phyloP scores from a whole-genome alignment of 2,888 invertebrate genomes.

The Adela reaumurella region DNA sequence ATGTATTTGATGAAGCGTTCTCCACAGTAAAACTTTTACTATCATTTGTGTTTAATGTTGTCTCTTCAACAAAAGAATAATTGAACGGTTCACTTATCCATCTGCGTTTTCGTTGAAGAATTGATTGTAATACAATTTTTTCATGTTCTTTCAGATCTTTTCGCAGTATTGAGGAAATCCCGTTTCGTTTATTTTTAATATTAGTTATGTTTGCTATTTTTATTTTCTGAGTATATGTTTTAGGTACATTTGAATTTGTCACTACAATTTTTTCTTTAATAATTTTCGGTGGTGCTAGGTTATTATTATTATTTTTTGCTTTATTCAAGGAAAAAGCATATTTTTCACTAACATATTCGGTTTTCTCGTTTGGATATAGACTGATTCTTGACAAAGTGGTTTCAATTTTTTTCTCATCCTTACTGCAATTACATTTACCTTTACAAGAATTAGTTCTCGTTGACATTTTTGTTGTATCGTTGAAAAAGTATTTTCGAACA shows the following conservation, averaged over 20 bases:
- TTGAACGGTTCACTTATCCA: too few species aligned
- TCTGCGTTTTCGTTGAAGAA: too few species aligned
- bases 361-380: too few species aligned
- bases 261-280: constrained; percentile 17
- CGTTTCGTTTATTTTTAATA: too few species aligned
- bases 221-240: constrained; percentile 6
- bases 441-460: constrained; percentile 23
- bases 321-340: constrained; percentile 18
- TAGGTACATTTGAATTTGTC: constrained; percentile 3
- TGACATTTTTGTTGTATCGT: constrained; percentile 38
- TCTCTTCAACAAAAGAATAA: too few species aligned
- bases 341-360: constrained; percentile 29
- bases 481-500: constrained; percentile 45
- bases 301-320: constrained; percentile 15
- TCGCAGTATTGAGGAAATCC: too few species aligned
- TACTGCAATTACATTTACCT: not conserved
- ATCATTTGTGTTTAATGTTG: too few species aligned
- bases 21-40: too few species aligned
- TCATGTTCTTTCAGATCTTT: constrained; percentile 33
- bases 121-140: constrained; percentile 11
- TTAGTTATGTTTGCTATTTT: not conserved
- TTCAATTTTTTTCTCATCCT: not conserved
- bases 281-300: constrained; percentile 22
- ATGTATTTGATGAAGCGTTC: too few species aligned
- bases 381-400: too few species aligned